phyloP scores from a whole-genome alignment of 1,140 invertebrate species.

The Zaprionus ghesquierei region DNA sequence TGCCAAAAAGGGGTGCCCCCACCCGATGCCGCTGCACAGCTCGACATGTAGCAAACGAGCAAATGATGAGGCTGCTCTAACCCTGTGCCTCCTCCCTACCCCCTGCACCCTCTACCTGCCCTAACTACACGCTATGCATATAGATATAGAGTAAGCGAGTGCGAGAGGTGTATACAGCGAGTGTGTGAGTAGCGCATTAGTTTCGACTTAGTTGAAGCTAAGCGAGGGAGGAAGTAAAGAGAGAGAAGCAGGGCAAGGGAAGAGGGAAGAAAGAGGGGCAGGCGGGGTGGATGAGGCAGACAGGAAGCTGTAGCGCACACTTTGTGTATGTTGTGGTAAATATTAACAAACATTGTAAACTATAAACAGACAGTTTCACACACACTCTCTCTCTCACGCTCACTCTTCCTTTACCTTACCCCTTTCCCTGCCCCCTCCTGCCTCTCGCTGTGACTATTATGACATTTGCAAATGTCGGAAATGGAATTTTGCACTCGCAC shows the following conservation, averaged over 20 bases:
- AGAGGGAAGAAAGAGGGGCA: too few relatives aligned
- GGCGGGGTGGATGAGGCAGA: not conserved
- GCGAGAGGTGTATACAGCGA: not conserved
- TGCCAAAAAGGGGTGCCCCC: slow-evolving; percentile 42
- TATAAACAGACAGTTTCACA: slow-evolving; percentile 1
- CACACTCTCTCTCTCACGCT: too few relatives aligned
- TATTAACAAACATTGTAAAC: slow-evolving; percentile 7
- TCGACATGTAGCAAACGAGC: slow-evolving; percentile 64
- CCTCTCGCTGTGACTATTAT: not conserved
- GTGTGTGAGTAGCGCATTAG: not conserved
- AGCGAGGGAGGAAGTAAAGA: slow-evolving; percentile 3
- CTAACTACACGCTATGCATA: slow-evolving; percentile 18
- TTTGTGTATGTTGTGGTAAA: slow-evolving; percentile 8
- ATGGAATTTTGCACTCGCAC: slow-evolving; percentile 76
- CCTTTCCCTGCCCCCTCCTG: too few relatives aligned
- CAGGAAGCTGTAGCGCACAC: too few relatives aligned
- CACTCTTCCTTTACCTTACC: not conserved
- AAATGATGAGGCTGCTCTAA: slow-evolving; percentile 71
- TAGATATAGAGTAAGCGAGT: not conserved
- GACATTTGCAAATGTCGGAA: slow-evolving; percentile 39
- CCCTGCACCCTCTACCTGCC: not conserved
- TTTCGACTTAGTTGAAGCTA: not conserved
- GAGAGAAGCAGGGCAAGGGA: too few relatives aligned
- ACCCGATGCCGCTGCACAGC: not conserved
- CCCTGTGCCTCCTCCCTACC: not conserved